phyloP scores from a whole-genome alignment of 2,888 invertebrate species.

The Lacanobia oleracea region DNA sequence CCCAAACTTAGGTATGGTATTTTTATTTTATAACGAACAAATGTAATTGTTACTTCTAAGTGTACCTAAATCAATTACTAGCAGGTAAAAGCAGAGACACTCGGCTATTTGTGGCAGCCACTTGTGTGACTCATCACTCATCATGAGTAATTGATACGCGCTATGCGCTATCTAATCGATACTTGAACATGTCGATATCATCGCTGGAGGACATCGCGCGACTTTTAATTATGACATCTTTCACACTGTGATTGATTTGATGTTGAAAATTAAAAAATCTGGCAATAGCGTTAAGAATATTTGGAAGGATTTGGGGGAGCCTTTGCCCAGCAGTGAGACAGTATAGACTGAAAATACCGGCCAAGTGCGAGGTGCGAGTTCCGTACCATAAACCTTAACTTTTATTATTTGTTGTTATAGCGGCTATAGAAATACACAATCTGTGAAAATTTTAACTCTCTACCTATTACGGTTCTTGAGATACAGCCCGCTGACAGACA shows the following conservation, averaged over 20 bases:
- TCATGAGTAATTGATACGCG: conserved; percentile 1
- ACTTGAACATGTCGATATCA: conserved; percentile 3
- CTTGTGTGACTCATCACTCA: conserved; percentile 5
- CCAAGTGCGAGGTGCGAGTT: too few relatives aligned
- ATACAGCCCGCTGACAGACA: too few relatives aligned
- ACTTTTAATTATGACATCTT: not conserved
- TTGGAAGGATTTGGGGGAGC: too few relatives aligned
- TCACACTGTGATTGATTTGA: conserved; percentile 4
- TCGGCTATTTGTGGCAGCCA: not conserved
- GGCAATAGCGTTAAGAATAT: not conserved
- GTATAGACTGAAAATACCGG: too few relatives aligned
- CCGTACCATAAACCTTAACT: too few relatives aligned
- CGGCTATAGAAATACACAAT: too few relatives aligned
- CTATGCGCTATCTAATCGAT: conserved; percentile 51
- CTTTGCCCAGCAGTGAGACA: too few relatives aligned
- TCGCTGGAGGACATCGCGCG: conserved; percentile 1
- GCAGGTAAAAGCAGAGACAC: not conserved
- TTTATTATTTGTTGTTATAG: too few relatives aligned
- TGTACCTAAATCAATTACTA: not conserved
- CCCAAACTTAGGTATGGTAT: not conserved
- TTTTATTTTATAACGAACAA: not conserved
- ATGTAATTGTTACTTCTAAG: not conserved
- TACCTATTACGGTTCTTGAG: too few relatives aligned
- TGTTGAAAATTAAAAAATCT: not conserved
- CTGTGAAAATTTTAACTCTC: too few relatives aligned